Base-by-base conservation (phyloP, 2,113 vertebrate species). In the Zosterops hypoxanthus region DNA sequence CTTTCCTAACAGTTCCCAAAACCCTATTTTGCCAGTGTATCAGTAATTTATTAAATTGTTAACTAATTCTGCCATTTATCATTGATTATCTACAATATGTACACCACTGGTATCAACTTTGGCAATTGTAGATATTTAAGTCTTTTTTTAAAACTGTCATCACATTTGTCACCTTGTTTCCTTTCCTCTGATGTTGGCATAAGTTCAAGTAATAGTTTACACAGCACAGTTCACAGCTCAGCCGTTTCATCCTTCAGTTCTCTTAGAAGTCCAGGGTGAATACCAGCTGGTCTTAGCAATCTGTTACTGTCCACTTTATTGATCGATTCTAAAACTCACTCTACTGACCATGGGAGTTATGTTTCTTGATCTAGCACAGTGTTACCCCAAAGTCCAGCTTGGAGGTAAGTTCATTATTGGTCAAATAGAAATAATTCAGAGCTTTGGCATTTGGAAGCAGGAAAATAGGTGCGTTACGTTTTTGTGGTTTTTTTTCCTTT, bases 251-350 rank as follows among this genome's bases (percentile, higher is more conserved):
- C 73, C 84, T 85, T 94, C 75, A 94, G 78, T 92, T 96, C 61
- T 66, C 46, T 79, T 25, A 64, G 63, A 91, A 90, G 79, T 49
- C 85, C 56, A 42, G 46, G 57, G 82, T 93, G 90, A 95, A 93
- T 63, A 94, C 41, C 82, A 95, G 55, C 57, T 80, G 49, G 55
- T 82, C 46, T 34, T 71, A 82, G 66, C 75, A 94, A 93, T 92
- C 92, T 93, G 92, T 94, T 90, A 82, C 87, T 82, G 78, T 88
- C 63, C 87, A 93, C 52, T 90, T 94, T 71, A 94, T 31, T 79
- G 61, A 72, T 46, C 75, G 90, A 71, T 52, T 68, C 49, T 57
- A 87, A 87, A 95, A 71, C 4, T 52, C 76, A 36, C 60, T 85
- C 78, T 93, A 60, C n/a, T 79, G 49, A 89, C 53, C 59, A 49